A percentile compares a stretch with the other conserved stretches of the same genome.
phyloP scores from a whole-genome alignment of 2,113 vertebrate species.

The Odontophorus gujanensis region DNA sequence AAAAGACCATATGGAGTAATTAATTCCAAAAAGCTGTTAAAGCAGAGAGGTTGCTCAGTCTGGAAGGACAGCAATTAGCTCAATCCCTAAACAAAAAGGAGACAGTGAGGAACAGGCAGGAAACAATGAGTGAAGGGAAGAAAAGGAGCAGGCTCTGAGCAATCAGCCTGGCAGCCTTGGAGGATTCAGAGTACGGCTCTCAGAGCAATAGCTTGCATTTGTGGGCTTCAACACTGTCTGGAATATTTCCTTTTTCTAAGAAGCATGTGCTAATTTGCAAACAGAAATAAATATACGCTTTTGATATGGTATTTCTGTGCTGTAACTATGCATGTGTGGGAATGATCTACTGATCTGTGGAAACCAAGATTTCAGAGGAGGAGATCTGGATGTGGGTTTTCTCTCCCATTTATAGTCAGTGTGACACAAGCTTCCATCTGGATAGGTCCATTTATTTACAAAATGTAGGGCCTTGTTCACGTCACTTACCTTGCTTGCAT shows the following conservation, averaged over 20 bases:
- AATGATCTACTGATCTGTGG: neutral
- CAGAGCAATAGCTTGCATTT: neutral
- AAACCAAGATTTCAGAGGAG: neutral
- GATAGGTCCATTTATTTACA: neutral
- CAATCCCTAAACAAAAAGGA: neutral
- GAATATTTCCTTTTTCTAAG: neutral
- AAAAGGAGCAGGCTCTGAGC: neutral
- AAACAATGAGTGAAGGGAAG: neutral
- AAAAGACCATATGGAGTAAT: constrained; percentile 23
- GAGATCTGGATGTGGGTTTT: neutral
- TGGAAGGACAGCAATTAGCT: constrained; percentile 17
- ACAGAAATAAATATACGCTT: neutral
- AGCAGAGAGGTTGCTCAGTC: constrained; percentile 14
- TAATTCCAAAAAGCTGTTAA: neutral
- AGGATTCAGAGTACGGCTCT: neutral
- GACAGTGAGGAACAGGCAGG: neutral
- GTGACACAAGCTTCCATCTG: neutral
- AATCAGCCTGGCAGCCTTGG: neutral
- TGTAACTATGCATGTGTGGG: neutral
- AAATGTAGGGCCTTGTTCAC: neutral
- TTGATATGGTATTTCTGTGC: neutral
- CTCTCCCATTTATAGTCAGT: neutral
- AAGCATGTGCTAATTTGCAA: neutral
- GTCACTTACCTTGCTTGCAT: neutral
- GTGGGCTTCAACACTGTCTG: neutral